Evolutionary conservation across 2,113 vertebrate genomes (phyloP).

Genomic region (Ammodytes marinus): DNA sequence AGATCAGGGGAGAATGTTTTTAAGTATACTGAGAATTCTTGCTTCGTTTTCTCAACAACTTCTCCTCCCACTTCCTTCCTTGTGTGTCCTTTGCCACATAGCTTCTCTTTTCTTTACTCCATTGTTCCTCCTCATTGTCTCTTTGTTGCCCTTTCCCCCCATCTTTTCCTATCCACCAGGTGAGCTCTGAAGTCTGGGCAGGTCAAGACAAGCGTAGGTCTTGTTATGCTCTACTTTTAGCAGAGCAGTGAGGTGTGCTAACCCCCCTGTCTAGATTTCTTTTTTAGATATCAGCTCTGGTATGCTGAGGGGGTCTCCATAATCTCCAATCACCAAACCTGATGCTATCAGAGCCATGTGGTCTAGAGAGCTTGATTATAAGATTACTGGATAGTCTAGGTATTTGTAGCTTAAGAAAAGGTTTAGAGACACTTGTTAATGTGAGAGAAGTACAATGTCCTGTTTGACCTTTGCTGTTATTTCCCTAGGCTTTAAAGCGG

Average conservation of each 20-base stretch:
- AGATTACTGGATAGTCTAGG: background rate
- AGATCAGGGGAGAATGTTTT: conserved; percentile 12
- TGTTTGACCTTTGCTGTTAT: background rate
- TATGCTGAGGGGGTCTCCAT: background rate
- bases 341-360: conserved; percentile 21
- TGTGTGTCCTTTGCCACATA: background rate
- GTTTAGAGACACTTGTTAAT: background rate
- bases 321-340: conserved; percentile 17
- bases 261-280: conserved; percentile 29
- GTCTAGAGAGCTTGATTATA: background rate
- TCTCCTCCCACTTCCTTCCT: background rate
- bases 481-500: background rate
- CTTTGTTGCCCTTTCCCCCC: background rate
- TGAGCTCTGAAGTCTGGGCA: conserved; percentile 51
- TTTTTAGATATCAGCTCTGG: conserved; percentile 27
- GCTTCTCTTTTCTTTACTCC: background rate
- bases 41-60: background rate
- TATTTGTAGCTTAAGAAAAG: background rate
- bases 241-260: conserved; percentile 49
- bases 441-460: background rate
- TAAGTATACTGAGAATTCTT: background rate
- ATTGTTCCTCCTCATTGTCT: conserved; percentile 19
- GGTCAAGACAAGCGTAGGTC: conserved; percentile 62
- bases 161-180: conserved; percentile 46
- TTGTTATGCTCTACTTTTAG: conserved; percentile 49